A percentile compares a stretch with the other conserved stretches of the same genome.
phyloP scores from a whole-genome alignment of 2,888 invertebrate genomes.

The Coenonympha arcania region DNA sequence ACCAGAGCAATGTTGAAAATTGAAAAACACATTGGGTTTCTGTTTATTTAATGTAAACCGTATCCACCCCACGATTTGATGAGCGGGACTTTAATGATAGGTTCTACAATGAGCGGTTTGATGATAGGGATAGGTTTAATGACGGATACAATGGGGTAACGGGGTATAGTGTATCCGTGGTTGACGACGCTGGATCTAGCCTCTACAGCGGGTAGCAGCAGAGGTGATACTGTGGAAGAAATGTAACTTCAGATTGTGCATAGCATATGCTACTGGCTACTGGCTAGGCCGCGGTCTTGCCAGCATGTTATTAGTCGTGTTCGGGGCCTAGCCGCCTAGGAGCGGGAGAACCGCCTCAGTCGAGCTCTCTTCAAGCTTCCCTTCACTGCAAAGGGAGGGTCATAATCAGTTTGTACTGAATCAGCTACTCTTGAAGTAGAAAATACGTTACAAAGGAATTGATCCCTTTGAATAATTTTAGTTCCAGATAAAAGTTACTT shows the following conservation, averaged over 20 bases:
- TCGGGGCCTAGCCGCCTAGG: constrained; percentile 6
- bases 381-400: constrained; percentile 34
- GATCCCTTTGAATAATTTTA: neutral
- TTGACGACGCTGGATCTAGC: constrained; percentile 46
- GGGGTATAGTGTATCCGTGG: constrained; percentile 47
- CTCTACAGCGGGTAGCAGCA: constrained; percentile 35
- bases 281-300: constrained; percentile 8
- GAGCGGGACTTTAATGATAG: constrained; percentile 24
- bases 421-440: neutral
- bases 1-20: neutral
- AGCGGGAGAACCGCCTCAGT: constrained; percentile 28
- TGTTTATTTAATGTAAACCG: constrained; percentile 6
- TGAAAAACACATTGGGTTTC: neutral
- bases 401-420: constrained; percentile 25
- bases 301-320: constrained; percentile 6
- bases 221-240: constrained; percentile 32
- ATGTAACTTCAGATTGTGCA: constrained; percentile 24
- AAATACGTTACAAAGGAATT: neutral
- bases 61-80: constrained; percentile 18
- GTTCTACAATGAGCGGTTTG: constrained; percentile 20
- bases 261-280: constrained; percentile 12
- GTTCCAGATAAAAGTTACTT: no score
- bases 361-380: constrained; percentile 33
- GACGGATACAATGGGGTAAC: constrained; percentile 37
- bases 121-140: constrained; percentile 36